Evolutionary conservation across 1,140 invertebrate genomes (phyloP).

Genomic region (Eurosta solidaginis): DNA sequence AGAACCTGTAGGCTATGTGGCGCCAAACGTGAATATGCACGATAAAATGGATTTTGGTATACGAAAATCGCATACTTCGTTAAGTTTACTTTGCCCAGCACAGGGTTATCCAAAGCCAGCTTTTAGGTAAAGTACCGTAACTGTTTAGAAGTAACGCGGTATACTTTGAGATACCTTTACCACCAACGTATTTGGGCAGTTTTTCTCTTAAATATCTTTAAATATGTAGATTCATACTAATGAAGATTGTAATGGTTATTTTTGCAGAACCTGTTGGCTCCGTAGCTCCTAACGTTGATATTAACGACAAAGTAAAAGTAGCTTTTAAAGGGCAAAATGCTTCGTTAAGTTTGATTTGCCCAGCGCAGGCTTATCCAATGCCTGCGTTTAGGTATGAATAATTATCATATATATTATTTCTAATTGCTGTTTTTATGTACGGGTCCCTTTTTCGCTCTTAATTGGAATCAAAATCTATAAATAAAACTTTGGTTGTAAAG

Average conservation of each 20-base stretch:
- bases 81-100: slow-evolving; percentile 65
- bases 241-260: too few species aligned
- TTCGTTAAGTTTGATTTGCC: slow-evolving; percentile 67
- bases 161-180: background rate
- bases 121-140: slow-evolving; percentile 59
- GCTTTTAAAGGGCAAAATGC: slow-evolving; percentile 48
- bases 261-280: slow-evolving; percentile 70
- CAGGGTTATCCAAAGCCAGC: slow-evolving; percentile 68
- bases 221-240: background rate
- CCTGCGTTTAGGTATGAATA: slow-evolving; percentile 65
- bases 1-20: slow-evolving; percentile 75
- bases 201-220: background rate
- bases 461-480: too few species aligned
- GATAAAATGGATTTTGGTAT: slow-evolving; percentile 46
- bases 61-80: slow-evolving; percentile 54
- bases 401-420: too few species aligned
- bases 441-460: too few species aligned
- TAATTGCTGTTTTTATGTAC: too few species aligned
- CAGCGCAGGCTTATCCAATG: slow-evolving; percentile 68
- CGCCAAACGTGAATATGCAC: slow-evolving; percentile 65
- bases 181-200: background rate
- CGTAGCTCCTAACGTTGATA: slow-evolving; percentile 68
- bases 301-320: slow-evolving; percentile 51
- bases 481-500: too few species aligned
- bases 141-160: background rate